Evolutionary conservation across 2,113 vertebrate genomes (phyloP), one percentile per base, ranked within the genome.

Genomic region (Sinocyclocheilus maitianheensis): DNA sequence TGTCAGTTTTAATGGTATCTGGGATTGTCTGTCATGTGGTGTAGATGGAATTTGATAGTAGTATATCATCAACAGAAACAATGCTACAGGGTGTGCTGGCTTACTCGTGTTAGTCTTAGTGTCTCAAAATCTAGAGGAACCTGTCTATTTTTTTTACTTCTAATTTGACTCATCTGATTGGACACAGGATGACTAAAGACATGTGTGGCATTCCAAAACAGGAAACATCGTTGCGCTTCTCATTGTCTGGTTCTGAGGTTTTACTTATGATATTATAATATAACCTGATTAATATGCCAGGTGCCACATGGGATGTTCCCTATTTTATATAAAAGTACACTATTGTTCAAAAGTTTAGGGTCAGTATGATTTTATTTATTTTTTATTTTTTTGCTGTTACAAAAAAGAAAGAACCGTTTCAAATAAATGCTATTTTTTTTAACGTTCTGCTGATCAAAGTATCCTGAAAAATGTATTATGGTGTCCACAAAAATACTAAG

Each of bases 151-250:
- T 62, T 3, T 85, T 85, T 26, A 60, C 55, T 7, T 60, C 4
- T 40, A 26, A 5, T 13, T 53, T 69, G 12, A 77, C 46, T 30
- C 53, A 40, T 80, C 3, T 80, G n/a, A 22, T 79, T 37, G 10
- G 51, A 53, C 65, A 30, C 9, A 62, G 65, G 71, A 60, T 58
- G 51, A 77, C 37, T 62, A 40, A 14, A 72, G 62, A 51, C 34
- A 72, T 82, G 12, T 77, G 51, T 78, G 71, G 24, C 51, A 72
- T 85, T 58, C 24, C 24, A 77, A 48, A 71, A 34, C 78, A 69
- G 37, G 20, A 81, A 67, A 43, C 51, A 18, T 16, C n/a, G 13
- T 82, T 37, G 55, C 30, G 20, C 51, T 46, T 72, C 43, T 63
- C 24, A 16, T 77, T 34, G 22, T 74, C 40, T 71, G 14, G 6